A percentile compares a stretch with the other conserved stretches of the same genome.
phyloP scores from a whole-genome alignment of 1,140 invertebrate genomes.

The Lamellibrachia luymesi region DNA sequence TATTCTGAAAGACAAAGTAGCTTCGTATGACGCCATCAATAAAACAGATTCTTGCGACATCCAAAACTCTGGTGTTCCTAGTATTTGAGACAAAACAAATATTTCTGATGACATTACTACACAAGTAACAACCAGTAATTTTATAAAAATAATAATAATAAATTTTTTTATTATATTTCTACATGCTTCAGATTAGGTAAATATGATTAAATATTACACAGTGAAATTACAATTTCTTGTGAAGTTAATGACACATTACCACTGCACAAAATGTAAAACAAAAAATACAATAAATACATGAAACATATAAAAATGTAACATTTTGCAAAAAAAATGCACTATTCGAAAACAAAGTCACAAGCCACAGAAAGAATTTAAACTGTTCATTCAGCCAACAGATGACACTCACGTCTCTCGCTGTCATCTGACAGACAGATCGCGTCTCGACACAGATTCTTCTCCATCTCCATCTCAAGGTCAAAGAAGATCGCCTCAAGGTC shows the following conservation, averaged over 20 bases:
- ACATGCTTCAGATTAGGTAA: too few relatives aligned
- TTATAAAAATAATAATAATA: too few relatives aligned
- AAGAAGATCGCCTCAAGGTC: conserved; percentile 79
- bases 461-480: conserved; percentile 82
- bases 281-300: background rate
- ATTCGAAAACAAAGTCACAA: background rate
- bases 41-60: background rate
- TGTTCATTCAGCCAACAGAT: background rate
- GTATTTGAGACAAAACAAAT: background rate
- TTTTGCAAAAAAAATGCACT: background rate
- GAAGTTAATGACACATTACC: too few relatives aligned
- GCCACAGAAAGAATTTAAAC: background rate
- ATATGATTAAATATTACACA: too few relatives aligned
- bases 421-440: conserved; percentile 58
- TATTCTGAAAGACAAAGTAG: conserved; percentile 67
- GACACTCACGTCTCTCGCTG: conserved; percentile 59
- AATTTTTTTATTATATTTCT: too few relatives aligned
- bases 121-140: background rate
- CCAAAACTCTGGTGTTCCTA: too few relatives aligned
- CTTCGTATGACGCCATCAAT: background rate
- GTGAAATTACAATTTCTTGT: too few relatives aligned
- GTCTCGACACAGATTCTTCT: conserved; percentile 67
- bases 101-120: background rate
- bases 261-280: background rate
- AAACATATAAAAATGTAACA: background rate